Evolutionary conservation across 2,888 invertebrate genomes (phyloP).

Genomic region (Cheilosia pagana): DNA sequence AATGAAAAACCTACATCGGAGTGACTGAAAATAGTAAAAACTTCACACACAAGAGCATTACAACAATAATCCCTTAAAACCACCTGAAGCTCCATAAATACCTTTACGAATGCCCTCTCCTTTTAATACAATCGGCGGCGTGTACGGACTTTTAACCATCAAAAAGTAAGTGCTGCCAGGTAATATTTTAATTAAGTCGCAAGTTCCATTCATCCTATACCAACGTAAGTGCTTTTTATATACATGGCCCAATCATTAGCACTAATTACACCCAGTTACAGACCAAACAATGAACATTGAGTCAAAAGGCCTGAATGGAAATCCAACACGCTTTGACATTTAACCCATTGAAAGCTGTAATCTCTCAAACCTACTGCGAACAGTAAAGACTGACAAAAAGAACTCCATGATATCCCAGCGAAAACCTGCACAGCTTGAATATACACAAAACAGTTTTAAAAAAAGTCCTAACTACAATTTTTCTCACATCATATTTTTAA

Average conservation of each 20-base stretch:
- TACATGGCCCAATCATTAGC: not conserved
- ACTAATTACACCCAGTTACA: conserved; percentile 6
- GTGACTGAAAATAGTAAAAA: too few species aligned
- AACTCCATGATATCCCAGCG: conserved; percentile 11
- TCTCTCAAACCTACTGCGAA: not conserved
- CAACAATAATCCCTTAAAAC: too few species aligned
- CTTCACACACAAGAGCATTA: too few species aligned
- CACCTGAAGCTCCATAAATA: too few species aligned
- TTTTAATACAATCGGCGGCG: too few species aligned
- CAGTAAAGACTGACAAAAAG: not conserved
- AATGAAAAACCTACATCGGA: too few species aligned
- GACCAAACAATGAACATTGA: not conserved
- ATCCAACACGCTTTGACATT: not conserved
- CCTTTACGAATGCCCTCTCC: too few species aligned
- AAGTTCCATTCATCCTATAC: not conserved
- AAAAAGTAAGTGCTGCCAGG: not conserved
- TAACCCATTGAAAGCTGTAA: not conserved
- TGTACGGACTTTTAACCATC: not conserved
- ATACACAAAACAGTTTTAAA: not conserved
- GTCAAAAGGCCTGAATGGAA: not conserved
- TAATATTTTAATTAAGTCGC: conserved; percentile 25
- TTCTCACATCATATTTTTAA: not conserved
- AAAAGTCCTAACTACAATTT: conserved; percentile 50
- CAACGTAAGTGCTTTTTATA: not conserved
- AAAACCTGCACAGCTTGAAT: conserved; percentile 1